These are phyloP conservation scores for Laterallus jamaicensis DNA, from an alignment of 2,113 vertebrate genomes.

Conservation along the genomic window DNA sequence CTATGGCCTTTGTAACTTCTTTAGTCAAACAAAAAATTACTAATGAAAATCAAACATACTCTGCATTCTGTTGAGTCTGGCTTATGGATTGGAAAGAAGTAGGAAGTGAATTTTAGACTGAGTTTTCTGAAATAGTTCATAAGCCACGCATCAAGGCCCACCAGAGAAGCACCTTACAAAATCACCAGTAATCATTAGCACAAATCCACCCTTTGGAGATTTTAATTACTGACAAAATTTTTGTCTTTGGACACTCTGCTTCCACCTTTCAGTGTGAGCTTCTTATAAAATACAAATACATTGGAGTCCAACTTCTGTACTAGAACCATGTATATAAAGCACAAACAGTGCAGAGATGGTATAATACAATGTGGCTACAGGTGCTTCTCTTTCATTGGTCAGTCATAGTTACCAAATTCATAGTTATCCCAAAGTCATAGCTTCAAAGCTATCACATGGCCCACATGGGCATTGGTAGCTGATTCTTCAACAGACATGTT, in stretches of 20 bases:
- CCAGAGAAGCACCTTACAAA: not conserved
- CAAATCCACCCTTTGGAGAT: not conserved
- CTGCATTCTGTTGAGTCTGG: not conserved
- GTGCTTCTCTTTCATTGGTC: rapidly evolving
- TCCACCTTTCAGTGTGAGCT: not conserved
- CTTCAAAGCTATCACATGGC: not conserved
- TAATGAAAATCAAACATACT: not conserved
- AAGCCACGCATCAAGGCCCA: not conserved
- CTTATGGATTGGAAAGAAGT: not conserved
- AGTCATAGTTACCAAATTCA: not conserved
- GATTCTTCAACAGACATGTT: not conserved
- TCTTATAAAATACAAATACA: not conserved
- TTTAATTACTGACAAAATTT: not conserved
- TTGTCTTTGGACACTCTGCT: not conserved
- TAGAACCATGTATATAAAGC: not conserved
- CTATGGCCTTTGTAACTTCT: not conserved
- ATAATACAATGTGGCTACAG: not conserved
- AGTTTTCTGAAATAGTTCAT: not conserved
- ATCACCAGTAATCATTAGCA: not conserved
- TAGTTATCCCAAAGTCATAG: not conserved
- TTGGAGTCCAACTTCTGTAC: not conserved
- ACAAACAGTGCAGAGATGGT: not conserved
- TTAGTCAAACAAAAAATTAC: constrained; percentile 13
- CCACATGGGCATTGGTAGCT: not conserved
- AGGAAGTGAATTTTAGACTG: not conserved